Evolutionary conservation across 1,140 invertebrate genomes (phyloP).

Genomic region (Acromyrmex charruanus): DNA sequence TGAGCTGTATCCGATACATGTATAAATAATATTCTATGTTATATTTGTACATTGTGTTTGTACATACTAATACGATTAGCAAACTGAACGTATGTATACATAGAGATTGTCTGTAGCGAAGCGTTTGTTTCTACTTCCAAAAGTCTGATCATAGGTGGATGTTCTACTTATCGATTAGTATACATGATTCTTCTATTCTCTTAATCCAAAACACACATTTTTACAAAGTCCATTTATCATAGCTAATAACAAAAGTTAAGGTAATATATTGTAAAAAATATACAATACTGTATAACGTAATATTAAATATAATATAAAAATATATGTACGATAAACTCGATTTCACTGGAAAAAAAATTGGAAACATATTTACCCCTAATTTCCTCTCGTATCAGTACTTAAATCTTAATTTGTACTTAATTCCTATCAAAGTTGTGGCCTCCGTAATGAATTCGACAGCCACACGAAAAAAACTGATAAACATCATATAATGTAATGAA

Average conservation of each 20-base stretch:
- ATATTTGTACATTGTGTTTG: neutral
- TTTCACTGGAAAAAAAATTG: neutral
- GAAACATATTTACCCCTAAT: neutral
- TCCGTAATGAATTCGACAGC: slow-evolving; percentile 1
- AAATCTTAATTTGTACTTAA: slow-evolving; percentile 1
- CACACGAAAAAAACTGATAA: slow-evolving; percentile 11
- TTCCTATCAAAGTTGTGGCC: neutral
- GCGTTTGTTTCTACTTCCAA: neutral
- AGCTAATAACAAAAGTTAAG: neutral
- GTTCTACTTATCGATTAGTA: neutral
- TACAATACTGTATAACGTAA: neutral
- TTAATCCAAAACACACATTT: neutral
- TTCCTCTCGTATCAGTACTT: neutral
- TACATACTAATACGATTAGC: neutral
- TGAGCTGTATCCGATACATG: neutral
- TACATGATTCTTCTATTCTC: neutral
- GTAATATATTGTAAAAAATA: neutral
- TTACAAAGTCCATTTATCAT: neutral
- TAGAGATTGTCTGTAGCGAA: neutral
- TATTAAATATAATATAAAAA: neutral
- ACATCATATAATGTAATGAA: neutral
- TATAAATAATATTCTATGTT: slow-evolving; percentile 23
- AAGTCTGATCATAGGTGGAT: neutral
- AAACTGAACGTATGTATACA: neutral
- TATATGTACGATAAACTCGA: neutral